Percentiles rank a stretch among this genome's conserved stretches.
These are phyloP conservation scores for Drosophila percnosoma DNA, from an alignment of 2,888 invertebrate species.

Conservation along the genomic window DNA sequence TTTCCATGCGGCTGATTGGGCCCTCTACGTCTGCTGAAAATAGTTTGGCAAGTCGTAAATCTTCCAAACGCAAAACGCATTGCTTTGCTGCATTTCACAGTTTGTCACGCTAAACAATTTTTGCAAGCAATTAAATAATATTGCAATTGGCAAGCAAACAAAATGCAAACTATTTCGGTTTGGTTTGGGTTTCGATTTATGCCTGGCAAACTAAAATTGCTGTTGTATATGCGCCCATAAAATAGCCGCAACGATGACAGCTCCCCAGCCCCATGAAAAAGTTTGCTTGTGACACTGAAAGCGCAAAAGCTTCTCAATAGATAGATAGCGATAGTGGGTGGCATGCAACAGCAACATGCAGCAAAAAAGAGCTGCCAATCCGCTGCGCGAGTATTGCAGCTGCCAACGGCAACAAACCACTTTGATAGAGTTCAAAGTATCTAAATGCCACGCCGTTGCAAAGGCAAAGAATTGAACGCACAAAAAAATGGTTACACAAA, in stretches of 20 bases:
- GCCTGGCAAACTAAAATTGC: conserved; percentile 37
- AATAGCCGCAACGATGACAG: conserved; percentile 72
- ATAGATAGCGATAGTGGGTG: conserved; percentile 21
- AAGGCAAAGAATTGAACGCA: conserved; percentile 33
- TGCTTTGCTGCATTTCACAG: conserved; percentile 33
- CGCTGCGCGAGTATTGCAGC: conserved; percentile 43
- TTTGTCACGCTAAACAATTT: conserved; percentile 67
- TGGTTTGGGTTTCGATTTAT: conserved; percentile 55
- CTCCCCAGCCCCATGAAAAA: conserved; percentile 24
- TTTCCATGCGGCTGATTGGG: conserved; percentile 38
- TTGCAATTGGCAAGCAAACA: conserved; percentile 73
- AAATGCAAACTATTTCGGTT: conserved; percentile 65
- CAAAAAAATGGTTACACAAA: conserved; percentile 30
- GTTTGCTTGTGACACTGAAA: conserved; percentile 28
- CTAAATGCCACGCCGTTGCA: conserved; percentile 50
- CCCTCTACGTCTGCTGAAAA: conserved; percentile 1
- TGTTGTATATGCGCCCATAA: conserved; percentile 69
- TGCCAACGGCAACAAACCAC: conserved; percentile 65
- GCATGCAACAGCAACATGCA: conserved; percentile 34
- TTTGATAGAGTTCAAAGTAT: conserved; percentile 75
- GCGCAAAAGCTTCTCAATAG: conserved; percentile 62
- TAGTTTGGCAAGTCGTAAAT: conserved; percentile 73
- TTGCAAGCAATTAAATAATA: conserved; percentile 75
- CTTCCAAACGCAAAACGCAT: conserved; percentile 51
- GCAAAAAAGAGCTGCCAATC: neutral